Percentiles rank a stretch among this genome's conserved stretches.
Evolutionary conservation across 2,797 vertebrate genomes (phyloP).

Genomic region (Menidia menidia): DNA sequence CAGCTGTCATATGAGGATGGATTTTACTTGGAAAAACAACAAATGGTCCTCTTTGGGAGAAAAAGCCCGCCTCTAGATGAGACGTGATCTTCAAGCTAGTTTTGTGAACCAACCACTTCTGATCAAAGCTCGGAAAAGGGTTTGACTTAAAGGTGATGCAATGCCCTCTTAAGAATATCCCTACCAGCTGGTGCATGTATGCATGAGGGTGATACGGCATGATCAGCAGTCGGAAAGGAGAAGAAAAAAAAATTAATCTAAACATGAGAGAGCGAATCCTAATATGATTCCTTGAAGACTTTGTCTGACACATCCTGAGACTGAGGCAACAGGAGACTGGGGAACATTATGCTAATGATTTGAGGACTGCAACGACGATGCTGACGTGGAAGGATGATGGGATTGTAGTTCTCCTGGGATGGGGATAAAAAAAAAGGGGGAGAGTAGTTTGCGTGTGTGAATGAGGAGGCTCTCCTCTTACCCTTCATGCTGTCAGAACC

Average conservation of each 20-base stretch:
- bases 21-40: constrained; percentile 1
- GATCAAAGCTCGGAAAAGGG: not conserved
- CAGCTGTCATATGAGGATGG: constrained; percentile 9
- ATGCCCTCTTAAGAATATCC: not conserved
- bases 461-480: constrained; percentile 31
- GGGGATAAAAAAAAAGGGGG: constrained; percentile 23
- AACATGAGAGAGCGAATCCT: constrained; percentile 44
- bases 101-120: not conserved
- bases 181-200: not conserved
- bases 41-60: not conserved
- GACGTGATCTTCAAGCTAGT: not conserved
- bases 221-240: not conserved
- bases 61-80: not conserved
- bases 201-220: constrained; percentile 6
- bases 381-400: constrained; percentile 75
- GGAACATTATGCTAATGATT: constrained; percentile 78
- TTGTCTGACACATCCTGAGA: constrained; percentile 62
- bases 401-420: constrained; percentile 63
- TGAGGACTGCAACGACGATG: constrained; percentile 50
- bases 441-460: constrained; percentile 5
- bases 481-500: constrained; percentile 52
- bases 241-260: constrained; percentile 22
- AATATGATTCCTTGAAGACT: constrained; percentile 64
- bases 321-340: constrained; percentile 73
- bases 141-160: not conserved